These are phyloP conservation scores for Periophthalmodon schlosseri DNA, from an alignment of 2,113 vertebrate species.

Conservation along the genomic window DNA sequence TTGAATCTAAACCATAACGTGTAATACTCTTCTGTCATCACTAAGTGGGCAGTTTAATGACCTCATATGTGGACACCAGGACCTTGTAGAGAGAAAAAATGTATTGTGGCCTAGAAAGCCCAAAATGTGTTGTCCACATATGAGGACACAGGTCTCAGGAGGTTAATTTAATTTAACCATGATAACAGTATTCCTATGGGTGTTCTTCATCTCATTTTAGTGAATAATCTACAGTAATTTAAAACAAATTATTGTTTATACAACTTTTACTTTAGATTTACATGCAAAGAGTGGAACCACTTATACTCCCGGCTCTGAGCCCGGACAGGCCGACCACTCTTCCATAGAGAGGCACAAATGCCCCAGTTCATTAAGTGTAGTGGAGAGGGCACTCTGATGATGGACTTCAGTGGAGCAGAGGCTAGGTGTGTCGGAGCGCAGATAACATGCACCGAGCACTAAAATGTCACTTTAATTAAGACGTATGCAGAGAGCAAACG, in stretches of 20 bases:
- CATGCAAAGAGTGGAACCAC: too few relatives aligned
- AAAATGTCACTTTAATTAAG: conserved; percentile 18
- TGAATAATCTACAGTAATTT: not conserved
- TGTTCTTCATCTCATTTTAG: not conserved
- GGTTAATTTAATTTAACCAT: too few relatives aligned
- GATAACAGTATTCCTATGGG: too few relatives aligned
- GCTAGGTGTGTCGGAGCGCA: conserved; percentile 7
- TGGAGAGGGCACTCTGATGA: conserved; percentile 51
- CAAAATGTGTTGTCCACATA: too few relatives aligned
- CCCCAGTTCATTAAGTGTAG: conserved; percentile 45
- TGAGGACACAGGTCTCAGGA: too few relatives aligned
- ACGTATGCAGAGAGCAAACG: not conserved
- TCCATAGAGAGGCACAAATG: conserved; percentile 40
- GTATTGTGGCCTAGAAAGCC: too few relatives aligned
- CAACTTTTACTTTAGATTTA: too few relatives aligned
- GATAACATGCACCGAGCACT: conserved; percentile 7
- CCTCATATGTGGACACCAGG: too few relatives aligned
- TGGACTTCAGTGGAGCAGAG: conserved; percentile 35
- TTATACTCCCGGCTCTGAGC: not conserved
- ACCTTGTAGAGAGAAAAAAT: too few relatives aligned
- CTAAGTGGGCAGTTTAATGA: too few relatives aligned
- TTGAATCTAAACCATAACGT: too few relatives aligned
- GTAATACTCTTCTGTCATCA: too few relatives aligned
- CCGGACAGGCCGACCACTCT: conserved; percentile 44
- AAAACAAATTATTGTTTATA: not conserved